Percentiles rank a stretch among this genome's conserved stretches.
These are phyloP conservation scores for Laticauda laticaudata DNA, from an alignment of 2,113 vertebrate species.

Conservation along the genomic window DNA sequence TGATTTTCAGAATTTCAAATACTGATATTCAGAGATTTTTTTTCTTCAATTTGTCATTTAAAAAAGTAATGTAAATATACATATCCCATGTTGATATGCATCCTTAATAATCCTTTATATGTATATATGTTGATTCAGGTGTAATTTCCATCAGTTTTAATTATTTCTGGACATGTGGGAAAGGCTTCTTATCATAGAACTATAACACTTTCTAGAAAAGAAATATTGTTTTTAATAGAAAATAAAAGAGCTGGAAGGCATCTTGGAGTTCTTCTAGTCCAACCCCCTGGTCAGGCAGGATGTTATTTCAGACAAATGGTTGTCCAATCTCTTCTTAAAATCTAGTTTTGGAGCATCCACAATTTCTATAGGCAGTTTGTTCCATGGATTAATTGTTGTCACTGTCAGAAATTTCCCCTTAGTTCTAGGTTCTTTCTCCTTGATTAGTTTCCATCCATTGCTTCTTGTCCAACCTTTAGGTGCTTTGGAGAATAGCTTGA, in stretches of 20 bases:
- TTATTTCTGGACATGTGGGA: not conserved
- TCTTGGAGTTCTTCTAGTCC: not conserved
- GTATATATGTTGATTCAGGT: not conserved
- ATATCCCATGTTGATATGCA: not conserved
- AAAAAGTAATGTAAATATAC: not conserved
- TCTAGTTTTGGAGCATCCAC: not conserved
- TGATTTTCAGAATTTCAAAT: constrained; percentile 1
- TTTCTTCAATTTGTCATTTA: constrained; percentile 41
- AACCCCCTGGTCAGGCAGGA: not conserved
- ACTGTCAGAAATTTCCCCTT: not conserved
- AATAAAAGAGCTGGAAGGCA: not conserved
- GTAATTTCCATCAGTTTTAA: not conserved
- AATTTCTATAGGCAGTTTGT: not conserved
- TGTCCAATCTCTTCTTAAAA: not conserved
- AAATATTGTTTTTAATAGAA: not conserved
- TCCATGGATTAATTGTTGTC: not conserved
- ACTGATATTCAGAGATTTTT: not conserved
- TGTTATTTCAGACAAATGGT: not conserved
- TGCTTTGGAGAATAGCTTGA: no score
- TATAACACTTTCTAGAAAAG: not conserved
- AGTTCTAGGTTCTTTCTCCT: not conserved
- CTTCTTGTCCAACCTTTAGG: no score
- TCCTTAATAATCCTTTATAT: not conserved
- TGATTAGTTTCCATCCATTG: not conserved
- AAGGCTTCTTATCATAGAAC: not conserved